Base-by-base conservation (phyloP, 2,797 vertebrate genomes). In the Falco peregrinus region DNA sequence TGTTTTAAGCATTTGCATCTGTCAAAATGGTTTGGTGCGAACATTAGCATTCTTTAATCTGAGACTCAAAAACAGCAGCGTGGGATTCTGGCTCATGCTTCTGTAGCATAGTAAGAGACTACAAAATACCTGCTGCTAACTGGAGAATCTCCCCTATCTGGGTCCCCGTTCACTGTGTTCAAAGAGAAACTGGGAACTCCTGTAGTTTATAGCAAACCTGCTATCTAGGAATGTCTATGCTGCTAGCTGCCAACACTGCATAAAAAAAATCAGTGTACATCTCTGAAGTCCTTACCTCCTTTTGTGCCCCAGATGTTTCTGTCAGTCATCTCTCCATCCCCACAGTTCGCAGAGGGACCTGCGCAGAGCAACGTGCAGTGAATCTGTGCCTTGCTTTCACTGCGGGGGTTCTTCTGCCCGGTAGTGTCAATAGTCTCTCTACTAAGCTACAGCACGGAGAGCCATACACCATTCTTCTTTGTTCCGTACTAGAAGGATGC, bases 1-100 rank as follows among this genome's bases (percentile, higher is more conserved):
- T 96, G 76, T 96, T 96, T 96, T 94, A 93, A 93, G 91, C 94
- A 97, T 98, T 96, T 97, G 95, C 97, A 96, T 97, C 93, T 97
- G 97, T 97, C 96, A 97, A 84, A 95, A 96, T 84, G 68, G 69
- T 96, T 96, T 94, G 97, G 88, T 97, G 97, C 94, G 95, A 95
- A 94, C 90, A 84, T 92, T 89, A 81, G 48, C 33, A 29, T 95
- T 92, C 79, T 91, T 85, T 95, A 87, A 84, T 91, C 73, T 84
- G 73, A 79, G 54, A 35, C 76, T 96, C 19, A 76, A 51, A 90
- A 90, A 21, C 65, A 84, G 79, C 80, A 93, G 89, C 2, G 25
- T 94, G 90, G 79, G 90, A 95, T 93, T 89, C 94, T 90, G 90
- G 84, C 87, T 96, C 37, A 9, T 2, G 10, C 5, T 33, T 74